Evolutionary conservation across 2,113 vertebrate genomes (phyloP).

Genomic region (Nycticryphes semicollaris): DNA sequence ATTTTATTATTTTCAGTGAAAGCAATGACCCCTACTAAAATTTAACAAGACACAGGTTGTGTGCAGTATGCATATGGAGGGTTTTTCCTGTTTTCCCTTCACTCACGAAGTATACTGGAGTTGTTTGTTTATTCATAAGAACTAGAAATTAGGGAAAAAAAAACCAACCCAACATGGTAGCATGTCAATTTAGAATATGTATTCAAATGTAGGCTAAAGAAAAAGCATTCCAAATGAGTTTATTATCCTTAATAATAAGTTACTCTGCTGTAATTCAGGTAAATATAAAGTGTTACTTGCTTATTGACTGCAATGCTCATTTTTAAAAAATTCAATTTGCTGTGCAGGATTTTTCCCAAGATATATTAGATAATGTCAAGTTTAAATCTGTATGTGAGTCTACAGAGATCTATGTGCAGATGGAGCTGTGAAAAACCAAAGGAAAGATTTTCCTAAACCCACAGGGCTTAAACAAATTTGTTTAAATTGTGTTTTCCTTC

Average conservation of each 20-base stretch:
- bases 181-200: not conserved
- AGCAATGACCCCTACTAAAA: not conserved
- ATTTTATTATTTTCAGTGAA: not conserved
- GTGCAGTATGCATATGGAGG: not conserved
- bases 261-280: not conserved
- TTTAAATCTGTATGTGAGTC: not conserved
- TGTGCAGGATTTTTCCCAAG: constrained; percentile 5
- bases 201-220: not conserved
- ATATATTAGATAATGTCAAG: constrained; percentile 3
- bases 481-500: constrained; percentile 53
- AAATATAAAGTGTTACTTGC: not conserved
- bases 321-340: not conserved
- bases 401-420: constrained; percentile 17
- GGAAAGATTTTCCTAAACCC: not conserved
- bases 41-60: not conserved
- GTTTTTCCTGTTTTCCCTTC: not conserved
- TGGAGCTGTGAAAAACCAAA: constrained; percentile 6
- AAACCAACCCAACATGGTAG: not conserved
- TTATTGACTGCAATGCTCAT: not conserved
- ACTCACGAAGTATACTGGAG: not conserved
- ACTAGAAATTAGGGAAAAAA: not conserved
- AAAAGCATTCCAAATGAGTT: not conserved
- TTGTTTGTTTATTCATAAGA: not conserved
- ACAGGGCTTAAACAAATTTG: constrained; percentile 32
- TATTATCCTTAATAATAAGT: not conserved